These are phyloP conservation scores for Oenanthe oenanthe DNA, from an alignment of 2,113 vertebrate genomes.

Conservation along the genomic window DNA sequence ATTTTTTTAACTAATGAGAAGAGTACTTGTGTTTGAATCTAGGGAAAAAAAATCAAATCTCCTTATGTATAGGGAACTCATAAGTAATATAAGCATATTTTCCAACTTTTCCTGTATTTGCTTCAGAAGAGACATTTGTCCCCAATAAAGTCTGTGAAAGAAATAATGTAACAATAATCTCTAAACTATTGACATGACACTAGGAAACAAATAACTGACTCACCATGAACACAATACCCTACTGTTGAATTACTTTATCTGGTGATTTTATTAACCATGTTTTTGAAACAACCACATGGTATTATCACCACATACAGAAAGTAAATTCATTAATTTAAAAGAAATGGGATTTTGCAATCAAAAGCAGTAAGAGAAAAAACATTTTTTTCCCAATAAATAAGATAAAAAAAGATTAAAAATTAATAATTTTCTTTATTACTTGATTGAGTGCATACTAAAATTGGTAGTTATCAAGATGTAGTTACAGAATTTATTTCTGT, in stretches of 20 bases:
- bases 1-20: not conserved
- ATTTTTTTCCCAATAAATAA: not conserved
- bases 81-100: not conserved
- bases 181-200: not conserved
- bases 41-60: not conserved
- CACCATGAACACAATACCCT: not conserved
- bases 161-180: not conserved
- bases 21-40: not conserved
- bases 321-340: not conserved
- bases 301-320: not conserved
- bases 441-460: not conserved
- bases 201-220: not conserved
- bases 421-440: not conserved
- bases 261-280: not conserved
- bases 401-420: not conserved
- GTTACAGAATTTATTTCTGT: not conserved
- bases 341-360: not conserved
- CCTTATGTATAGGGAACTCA: rapidly evolving
- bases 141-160: not conserved
- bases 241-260: not conserved
- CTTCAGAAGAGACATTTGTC: not conserved
- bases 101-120: not conserved
- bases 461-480: not conserved
- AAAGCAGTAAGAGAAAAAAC: not conserved
- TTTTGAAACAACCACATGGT: not conserved